Conservation (phyloP, 1,140 invertebrate genomes). For the Zaprionus africanus region DNA sequence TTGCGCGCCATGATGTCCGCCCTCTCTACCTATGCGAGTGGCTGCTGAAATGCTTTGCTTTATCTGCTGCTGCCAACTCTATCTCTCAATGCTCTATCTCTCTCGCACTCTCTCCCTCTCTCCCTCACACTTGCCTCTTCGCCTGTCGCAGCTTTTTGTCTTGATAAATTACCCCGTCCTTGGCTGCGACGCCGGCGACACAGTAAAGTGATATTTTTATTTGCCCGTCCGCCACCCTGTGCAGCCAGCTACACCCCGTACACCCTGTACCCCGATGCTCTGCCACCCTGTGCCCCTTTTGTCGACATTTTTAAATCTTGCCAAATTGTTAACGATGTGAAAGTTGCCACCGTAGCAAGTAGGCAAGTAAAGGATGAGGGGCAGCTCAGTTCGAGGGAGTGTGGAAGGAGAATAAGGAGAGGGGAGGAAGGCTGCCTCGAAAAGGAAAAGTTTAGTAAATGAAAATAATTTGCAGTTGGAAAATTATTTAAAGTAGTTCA, state of each 20-base stretch:
- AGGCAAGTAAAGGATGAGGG: neutral
- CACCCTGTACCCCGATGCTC: neutral
- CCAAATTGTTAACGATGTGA: constrained; percentile 81
- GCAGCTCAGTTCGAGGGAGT: neutral
- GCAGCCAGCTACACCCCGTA: neutral
- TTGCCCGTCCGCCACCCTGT: constrained; percentile 24
- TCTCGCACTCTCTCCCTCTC: constrained; percentile 11
- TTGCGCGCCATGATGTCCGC: neutral
- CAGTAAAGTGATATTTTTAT: constrained; percentile 82
- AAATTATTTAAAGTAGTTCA: constrained; percentile 83
- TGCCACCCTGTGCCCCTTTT: constrained; percentile 26
- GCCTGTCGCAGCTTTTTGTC: constrained; percentile 66
- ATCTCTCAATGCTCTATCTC: constrained; percentile 28
- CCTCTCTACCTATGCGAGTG: constrained; percentile 4
- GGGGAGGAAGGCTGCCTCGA: constrained; percentile 27
- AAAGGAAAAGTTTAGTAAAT: constrained; percentile 75
- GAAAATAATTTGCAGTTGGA: constrained; percentile 78
- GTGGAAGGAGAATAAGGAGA: neutral
- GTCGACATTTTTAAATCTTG: constrained; percentile 78
- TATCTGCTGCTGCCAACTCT: constrained; percentile 50
- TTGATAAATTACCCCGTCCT: constrained; percentile 82
- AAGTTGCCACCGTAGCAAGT: constrained; percentile 68
- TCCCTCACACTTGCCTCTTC: constrained; percentile 22
- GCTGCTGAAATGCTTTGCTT: constrained; percentile 50
- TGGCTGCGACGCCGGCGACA: constrained; percentile 69